Evolutionary conservation across 2,113 vertebrate species (phyloP).

Genomic region (Corythaixoides concolor): DNA sequence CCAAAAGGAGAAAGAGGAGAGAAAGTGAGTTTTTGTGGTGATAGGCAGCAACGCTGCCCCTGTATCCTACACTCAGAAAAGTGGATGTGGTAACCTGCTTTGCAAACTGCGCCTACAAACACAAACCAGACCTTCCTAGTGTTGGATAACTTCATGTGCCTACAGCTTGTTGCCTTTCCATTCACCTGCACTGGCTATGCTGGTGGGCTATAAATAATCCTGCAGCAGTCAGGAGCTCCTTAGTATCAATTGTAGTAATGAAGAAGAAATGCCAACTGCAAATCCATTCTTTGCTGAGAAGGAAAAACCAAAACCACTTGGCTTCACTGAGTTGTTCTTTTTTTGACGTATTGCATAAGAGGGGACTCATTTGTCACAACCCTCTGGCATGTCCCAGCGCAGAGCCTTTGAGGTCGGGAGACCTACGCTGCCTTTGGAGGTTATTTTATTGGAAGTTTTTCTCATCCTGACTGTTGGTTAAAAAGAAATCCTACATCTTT

Average conservation of each 20-base stretch:
- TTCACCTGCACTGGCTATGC: background rate
- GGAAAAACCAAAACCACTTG: background rate
- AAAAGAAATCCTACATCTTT: background rate
- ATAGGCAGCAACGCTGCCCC: background rate
- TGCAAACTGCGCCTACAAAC: background rate
- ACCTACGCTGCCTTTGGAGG: background rate
- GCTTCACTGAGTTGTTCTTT: background rate
- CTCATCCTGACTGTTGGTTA: background rate
- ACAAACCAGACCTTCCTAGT: rapidly evolving
- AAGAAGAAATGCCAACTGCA: background rate
- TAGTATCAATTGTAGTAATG: background rate
- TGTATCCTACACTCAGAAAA: background rate
- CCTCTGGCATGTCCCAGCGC: background rate
- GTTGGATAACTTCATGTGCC: background rate
- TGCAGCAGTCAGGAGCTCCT: background rate
- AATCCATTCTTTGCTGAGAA: background rate
- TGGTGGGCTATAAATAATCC: background rate
- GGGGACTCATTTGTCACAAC: background rate
- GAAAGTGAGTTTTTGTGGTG: conserved; percentile 78
- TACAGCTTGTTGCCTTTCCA: background rate
- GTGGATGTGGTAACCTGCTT: background rate
- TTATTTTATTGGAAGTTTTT: background rate
- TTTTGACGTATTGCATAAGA: background rate
- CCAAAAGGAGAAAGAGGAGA: conserved; percentile 92
- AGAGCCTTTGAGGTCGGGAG: background rate